Evolutionary conservation across 2,888 invertebrate genomes (phyloP), one percentile per base, ranked within the genome.

Genomic region (Schizotus pectinicornis): DNA sequence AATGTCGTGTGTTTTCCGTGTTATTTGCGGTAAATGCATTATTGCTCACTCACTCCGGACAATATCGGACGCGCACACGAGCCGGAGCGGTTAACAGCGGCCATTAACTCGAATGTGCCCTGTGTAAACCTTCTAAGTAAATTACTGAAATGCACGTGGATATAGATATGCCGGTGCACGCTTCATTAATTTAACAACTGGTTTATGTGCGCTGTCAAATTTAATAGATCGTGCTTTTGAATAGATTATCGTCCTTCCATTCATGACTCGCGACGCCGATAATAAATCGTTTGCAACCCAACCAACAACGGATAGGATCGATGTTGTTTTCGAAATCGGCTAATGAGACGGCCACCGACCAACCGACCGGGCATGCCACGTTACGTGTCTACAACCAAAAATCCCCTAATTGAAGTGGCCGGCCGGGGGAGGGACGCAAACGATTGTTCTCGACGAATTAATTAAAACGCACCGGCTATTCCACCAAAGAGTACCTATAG

Each of bases 151-250:
- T 62, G 59, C 62, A 62, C 62, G 60, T 61, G 61, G 53, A 61
- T 56, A 54, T 56, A 54, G 53, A 60, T 58, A 58, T 63, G 61
- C 61, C 49, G 52, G 56, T 59, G 64, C 62, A 61, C 52, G 59
- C 60, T 61, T 62, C 65, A 65, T 65, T 65, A 63, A 65, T 60
- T 65, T 65, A 61, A 59, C 61, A 58, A 55, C 58, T 58, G 62
- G 59, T 64, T 65, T 65, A 65, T 61, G 60, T 57, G 38, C 49
- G 59, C 63, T 61, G 65, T 65, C 65, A 63, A 59, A 65, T 63
- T 63, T 63, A 65, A 65, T 65, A 56, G 65, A 59, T 63, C 62
- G 63, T 62, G 65, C 64, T 65, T 61, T 60, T 60, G 60, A 64
- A 62, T 62, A 64, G 59, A 62, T 64, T 64, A 64, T 59, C 56